phyloP scores from a whole-genome alignment of 1,140 invertebrate genomes.

The Chrysopa pallens region DNA sequence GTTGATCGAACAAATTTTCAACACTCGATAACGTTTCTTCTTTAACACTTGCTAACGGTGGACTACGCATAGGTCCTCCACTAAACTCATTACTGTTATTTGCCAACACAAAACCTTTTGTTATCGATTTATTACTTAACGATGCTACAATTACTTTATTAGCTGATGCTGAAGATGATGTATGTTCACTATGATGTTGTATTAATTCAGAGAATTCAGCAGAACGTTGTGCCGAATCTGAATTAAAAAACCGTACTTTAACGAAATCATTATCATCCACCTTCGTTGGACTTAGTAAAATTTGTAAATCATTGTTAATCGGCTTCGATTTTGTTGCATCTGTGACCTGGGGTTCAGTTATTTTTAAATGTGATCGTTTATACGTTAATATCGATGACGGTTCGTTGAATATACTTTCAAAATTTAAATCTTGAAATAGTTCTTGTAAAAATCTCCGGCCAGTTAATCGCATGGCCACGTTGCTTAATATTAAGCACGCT shows the following conservation, averaged over 20 bases:
- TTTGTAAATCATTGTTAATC: slow-evolving; percentile 1
- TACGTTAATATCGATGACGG: slow-evolving; percentile 9
- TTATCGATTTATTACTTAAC: slow-evolving; percentile 6
- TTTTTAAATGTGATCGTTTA: neutral
- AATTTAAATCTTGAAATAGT: slow-evolving; percentile 75
- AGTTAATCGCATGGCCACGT: slow-evolving; percentile 62
- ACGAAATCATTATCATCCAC: neutral
- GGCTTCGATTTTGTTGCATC: neutral
- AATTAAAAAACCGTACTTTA: neutral
- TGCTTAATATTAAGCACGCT: slow-evolving; percentile 59
- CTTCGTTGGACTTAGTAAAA: too few species aligned
- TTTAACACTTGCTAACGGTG: slow-evolving; percentile 5
- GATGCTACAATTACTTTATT: neutral
- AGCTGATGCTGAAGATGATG: neutral
- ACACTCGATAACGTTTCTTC: slow-evolving; percentile 8
- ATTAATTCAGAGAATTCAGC: slow-evolving; percentile 1
- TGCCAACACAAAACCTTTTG: neutral
- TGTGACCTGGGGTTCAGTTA: neutral
- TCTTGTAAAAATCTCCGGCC: slow-evolving; percentile 84
- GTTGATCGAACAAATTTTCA: slow-evolving; percentile 4
- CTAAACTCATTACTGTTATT: neutral
- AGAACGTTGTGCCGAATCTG: slow-evolving; percentile 1
- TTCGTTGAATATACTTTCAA: slow-evolving; percentile 36
- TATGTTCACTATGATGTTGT: neutral
- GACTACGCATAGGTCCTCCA: neutral